Base-by-base conservation (phyloP, 92 coral and sea anemone genomes). In the Plumapathes pennacea region DNA sequence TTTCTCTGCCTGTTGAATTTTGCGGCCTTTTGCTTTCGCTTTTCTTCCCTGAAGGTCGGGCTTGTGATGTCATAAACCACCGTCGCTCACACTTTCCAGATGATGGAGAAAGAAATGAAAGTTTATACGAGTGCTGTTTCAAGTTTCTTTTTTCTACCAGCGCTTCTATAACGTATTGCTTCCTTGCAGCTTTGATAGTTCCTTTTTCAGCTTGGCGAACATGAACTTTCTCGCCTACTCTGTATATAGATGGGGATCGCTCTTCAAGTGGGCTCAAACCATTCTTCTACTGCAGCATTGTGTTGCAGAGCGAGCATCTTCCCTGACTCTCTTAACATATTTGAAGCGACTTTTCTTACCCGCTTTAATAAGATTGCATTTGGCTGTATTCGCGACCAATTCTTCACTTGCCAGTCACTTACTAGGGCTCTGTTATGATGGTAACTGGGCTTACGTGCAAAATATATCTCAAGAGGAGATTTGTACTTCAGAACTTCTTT, bases 381-480 rank as follows among this genome's bases (percentile, higher is more conserved):
- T 57, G 11, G 6, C 23, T 28, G 38, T 18, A n/a, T 11, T 43
- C 24, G 7, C 46, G n/a, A 17, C 43, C 25, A 34, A 8, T 20
- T 38, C 43, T 31, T 30, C 22, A 19, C 25, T 2, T 44, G 15
- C 6, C 3, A 6, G 5, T 15, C 20, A 26, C 5, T 5, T 6
- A 19, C 52, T 10, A 28, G 9, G n/a, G 8, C 40, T 34, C 40
- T 8, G 40, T 10, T 49, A 10, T 49, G 6, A 19, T 37, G 9
- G n/a, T 3, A n/a, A 23, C 34, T 47, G 24, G 31, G 25, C 18
- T 29, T 47, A 11, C 47, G 58, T 22, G 63, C 38, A 48, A 42
- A 66, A 41, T 66, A 66, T 27, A 41, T 60, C 46, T 60, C 52
- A 22, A 53, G 53, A 38, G 74, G 63, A 47, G 74, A 51, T 50